phyloP scores from a whole-genome alignment of 1,140 invertebrate genomes.

The Ericerus pela region DNA sequence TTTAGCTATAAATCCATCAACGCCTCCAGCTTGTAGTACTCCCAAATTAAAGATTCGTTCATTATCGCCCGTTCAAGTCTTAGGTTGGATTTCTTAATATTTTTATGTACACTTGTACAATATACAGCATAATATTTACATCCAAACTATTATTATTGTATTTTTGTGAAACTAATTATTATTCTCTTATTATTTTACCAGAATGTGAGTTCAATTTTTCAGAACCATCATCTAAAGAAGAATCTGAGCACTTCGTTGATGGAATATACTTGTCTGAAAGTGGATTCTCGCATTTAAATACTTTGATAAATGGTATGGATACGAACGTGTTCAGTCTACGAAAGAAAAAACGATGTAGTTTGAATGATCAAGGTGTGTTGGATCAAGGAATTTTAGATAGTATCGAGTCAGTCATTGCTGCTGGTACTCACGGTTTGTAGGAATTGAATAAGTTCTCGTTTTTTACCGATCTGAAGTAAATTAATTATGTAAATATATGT shows the following conservation, averaged over 20 bases:
- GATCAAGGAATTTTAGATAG: slow-evolving; percentile 1
- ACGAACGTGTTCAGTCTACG: slow-evolving; percentile 32
- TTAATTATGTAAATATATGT: neutral
- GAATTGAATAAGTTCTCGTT: neutral
- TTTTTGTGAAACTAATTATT: neutral
- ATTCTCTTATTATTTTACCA: slow-evolving; percentile 1
- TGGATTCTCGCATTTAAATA: slow-evolving; percentile 64
- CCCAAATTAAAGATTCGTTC: slow-evolving; percentile 31
- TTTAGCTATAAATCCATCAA: slow-evolving; percentile 31
- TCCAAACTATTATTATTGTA: too few species aligned
- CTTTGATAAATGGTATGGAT: slow-evolving; percentile 48
- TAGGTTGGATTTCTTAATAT: slow-evolving; percentile 22
- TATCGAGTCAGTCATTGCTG: slow-evolving; percentile 7
- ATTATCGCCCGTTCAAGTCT: slow-evolving; percentile 30
- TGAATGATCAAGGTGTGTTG: slow-evolving; percentile 3
- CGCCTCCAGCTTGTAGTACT: slow-evolving; percentile 26
- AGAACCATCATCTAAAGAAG: neutral
- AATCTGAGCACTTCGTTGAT: slow-evolving; percentile 52
- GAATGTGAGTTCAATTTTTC: neutral
- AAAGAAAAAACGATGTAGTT: slow-evolving; percentile 22
- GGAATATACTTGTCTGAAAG: slow-evolving; percentile 68
- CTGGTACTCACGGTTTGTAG: slow-evolving; percentile 16
- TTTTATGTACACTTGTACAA: neutral
- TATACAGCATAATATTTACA: neutral
- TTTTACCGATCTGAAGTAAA: neutral